phyloP scores from a whole-genome alignment of 2,888 invertebrate genomes.

The Elaeidobius kamerunicus region DNA sequence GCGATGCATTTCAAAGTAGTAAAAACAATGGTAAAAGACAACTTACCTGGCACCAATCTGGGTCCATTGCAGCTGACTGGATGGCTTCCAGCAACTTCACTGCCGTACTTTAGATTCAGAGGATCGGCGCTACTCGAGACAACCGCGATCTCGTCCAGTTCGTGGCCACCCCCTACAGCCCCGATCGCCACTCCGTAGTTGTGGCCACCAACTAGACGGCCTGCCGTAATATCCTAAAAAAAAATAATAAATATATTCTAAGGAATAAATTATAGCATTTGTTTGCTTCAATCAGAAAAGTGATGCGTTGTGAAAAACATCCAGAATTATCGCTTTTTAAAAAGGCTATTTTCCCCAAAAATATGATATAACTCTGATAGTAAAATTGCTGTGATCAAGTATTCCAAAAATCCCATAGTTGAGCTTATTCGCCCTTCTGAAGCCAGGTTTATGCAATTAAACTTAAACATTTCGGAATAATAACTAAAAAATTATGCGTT shows the following conservation, averaged over 20 bases:
- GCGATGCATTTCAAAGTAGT: too few species aligned
- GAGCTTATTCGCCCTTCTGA: too few species aligned
- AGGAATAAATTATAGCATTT: neutral
- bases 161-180: slow-evolving; percentile 49
- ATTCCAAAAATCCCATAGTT: too few species aligned
- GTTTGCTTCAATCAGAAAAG: too few species aligned
- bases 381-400: too few species aligned
- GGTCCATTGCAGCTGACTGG: slow-evolving; percentile 58
- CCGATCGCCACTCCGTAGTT: slow-evolving; percentile 33
- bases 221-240: slow-evolving; percentile 49
- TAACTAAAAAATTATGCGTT: too few species aligned
- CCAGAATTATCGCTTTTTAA: too few species aligned
- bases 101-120: slow-evolving; percentile 57
- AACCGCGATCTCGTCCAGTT: slow-evolving; percentile 66
- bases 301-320: too few species aligned
- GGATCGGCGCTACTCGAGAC: slow-evolving; percentile 58
- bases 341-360: too few species aligned
- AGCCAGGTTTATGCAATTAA: too few species aligned
- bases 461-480: too few species aligned
- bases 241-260: slow-evolving; percentile 7
- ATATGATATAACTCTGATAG: too few species aligned
- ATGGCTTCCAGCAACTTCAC: slow-evolving; percentile 43
- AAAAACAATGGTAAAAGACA: neutral
- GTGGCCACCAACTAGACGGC: slow-evolving; percentile 51
- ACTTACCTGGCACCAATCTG: slow-evolving; percentile 56